Conservation (phyloP, 1,140 invertebrate species). For the Cecropterus lyciades region DNA sequence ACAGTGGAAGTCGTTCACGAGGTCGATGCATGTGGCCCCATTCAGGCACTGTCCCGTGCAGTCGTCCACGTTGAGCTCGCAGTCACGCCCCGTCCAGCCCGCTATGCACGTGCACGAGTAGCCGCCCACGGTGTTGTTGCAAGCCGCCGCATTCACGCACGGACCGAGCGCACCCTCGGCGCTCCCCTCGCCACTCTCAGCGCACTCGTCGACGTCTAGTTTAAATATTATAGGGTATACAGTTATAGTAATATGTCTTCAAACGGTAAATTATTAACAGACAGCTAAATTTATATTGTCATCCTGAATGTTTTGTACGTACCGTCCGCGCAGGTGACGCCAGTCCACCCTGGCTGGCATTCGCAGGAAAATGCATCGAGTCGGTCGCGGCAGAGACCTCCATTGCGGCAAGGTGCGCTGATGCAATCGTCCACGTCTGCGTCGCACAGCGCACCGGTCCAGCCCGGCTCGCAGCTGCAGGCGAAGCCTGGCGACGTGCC, state of each 20-base stretch:
- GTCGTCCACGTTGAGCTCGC: constrained; percentile 94
- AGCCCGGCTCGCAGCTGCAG: constrained; percentile 94
- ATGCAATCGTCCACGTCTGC: constrained; percentile 85
- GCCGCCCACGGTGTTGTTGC: constrained; percentile 92
- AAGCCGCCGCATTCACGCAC: constrained; percentile 93
- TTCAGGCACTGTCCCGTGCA: constrained; percentile 95
- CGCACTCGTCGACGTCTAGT: constrained; percentile 88
- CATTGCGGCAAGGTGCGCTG: constrained; percentile 93
- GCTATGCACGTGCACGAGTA: constrained; percentile 92
- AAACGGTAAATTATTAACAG: background rate
- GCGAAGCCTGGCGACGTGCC: constrained; percentile 84
- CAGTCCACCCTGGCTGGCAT: constrained; percentile 75
- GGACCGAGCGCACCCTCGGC: constrained; percentile 79
- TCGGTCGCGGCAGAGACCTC: constrained; percentile 92
- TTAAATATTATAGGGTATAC: background rate
- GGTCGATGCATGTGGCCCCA: constrained; percentile 93
- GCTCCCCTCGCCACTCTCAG: constrained; percentile 51
- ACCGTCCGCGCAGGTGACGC: constrained; percentile 63
- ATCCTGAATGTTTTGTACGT: background rate
- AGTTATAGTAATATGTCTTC: background rate
- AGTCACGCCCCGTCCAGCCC: constrained; percentile 95
- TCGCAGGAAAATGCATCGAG: constrained; percentile 86
- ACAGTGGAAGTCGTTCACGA: constrained; percentile 93
- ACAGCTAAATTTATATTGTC: background rate
- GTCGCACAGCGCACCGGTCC: constrained; percentile 92